Evolutionary conservation across 2,888 invertebrate genomes (phyloP), one percentile per base, ranked within the genome.

Genomic region (Temnothorax rugatulus): DNA sequence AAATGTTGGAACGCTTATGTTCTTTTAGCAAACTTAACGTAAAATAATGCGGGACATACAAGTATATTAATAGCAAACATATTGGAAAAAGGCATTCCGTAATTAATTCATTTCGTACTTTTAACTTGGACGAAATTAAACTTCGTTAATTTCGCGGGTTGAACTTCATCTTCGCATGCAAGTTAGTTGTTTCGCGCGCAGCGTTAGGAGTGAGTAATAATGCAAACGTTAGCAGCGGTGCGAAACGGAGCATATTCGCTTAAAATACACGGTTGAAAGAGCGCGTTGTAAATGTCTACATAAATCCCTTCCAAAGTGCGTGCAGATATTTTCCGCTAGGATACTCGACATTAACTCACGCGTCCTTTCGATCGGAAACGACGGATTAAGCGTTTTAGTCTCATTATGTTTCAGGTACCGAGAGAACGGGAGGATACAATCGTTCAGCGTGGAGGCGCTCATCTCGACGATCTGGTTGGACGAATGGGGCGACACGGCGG

Each of bases 401-500:
- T 68, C 47, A 8, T n/a, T 74, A 4, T 41, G 15, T 68, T 68
- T 1, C 90, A 93, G 94, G 95, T 94, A 94, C 88, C 93, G 94
- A 74, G 94, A 94, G 83, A 92, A 94, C 9, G 94, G 94, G 52
- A 95, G 95, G 86, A 94, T 95, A 84, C 94, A 94, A 25, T 95
- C 96, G 3, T 95, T 96, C 93, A 96, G 96, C 15, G 96, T 96
- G 57, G 96, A 96, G 89, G 96, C 96, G 0, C 95, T 96, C 86
- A 95, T 96, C 61, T 95, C 95, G 63, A 96, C 96, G 91, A 96
- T 97, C 89, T 97, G 97, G 97, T 95, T 96, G 94, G 95, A 96
- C 85, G 95, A 96, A 89, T 97, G 97, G 97, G 96, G 96, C 84
- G 93, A 93, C 68, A 94, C 95, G 73, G 94, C 95, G 57, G 95